Percentiles rank a stretch among this genome's conserved stretches.
These are phyloP conservation scores for Eospalax fontanierii DNA, from an alignment of 2,797 vertebrate genomes.

Conservation along the genomic window DNA sequence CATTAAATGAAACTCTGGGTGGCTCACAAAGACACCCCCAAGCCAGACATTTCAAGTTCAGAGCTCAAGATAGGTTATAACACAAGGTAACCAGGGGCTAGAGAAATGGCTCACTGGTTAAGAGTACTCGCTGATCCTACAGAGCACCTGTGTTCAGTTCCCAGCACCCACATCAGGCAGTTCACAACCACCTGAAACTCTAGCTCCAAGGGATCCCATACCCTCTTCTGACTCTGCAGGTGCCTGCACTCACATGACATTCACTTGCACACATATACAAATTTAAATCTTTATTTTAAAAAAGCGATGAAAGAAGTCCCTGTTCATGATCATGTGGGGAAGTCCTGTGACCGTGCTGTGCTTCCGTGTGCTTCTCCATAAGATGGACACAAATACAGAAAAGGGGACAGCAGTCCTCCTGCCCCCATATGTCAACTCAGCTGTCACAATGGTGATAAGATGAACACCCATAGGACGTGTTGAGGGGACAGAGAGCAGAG, in stretches of 20 bases:
- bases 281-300: neutral
- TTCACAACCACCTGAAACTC: neutral
- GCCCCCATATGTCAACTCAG: neutral
- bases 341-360: neutral
- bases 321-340: neutral
- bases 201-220: neutral
- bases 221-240: neutral
- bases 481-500: fast-evolving
- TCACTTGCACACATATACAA: neutral
- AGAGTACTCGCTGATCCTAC: neutral
- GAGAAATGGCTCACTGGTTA: neutral
- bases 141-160: neutral
- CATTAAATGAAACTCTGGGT: neutral
- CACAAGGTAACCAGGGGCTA: neutral
- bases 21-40: neutral
- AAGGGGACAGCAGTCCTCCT: neutral
- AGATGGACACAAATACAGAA: neutral
- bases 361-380: slow-evolving; percentile 6
- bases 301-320: neutral
- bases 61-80: neutral
- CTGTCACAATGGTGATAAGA: neutral
- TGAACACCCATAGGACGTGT: fast-evolving
- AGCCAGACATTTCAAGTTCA: neutral
- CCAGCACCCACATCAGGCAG: neutral
- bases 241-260: neutral